A percentile compares a stretch with the other conserved stretches of the same genome.
These are phyloP conservation scores for Helleia helle DNA, from an alignment of 2,888 invertebrate genomes.

Conservation along the genomic window DNA sequence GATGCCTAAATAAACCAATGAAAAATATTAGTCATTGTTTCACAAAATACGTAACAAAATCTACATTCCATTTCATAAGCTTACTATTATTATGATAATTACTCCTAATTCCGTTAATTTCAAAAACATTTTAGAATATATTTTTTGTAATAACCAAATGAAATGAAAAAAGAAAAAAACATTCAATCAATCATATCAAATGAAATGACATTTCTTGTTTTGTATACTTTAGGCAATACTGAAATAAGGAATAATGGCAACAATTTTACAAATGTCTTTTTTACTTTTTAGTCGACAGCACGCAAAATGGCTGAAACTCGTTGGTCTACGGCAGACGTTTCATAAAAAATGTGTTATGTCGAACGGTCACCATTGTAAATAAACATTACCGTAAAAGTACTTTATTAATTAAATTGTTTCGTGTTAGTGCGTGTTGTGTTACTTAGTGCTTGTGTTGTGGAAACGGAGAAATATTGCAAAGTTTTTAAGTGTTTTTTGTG, in stretches of 20 bases:
- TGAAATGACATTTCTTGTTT: too few relatives aligned
- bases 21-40: too few relatives aligned
- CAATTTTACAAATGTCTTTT: slow-evolving; percentile 8
- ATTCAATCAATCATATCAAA: too few relatives aligned
- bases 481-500: slow-evolving; percentile 62
- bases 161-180: too few relatives aligned
- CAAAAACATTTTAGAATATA: too few relatives aligned
- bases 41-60: too few relatives aligned
- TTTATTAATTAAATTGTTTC: slow-evolving; percentile 33
- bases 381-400: slow-evolving; percentile 45
- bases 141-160: too few relatives aligned
- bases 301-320: slow-evolving; percentile 63
- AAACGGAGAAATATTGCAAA: slow-evolving; percentile 28
- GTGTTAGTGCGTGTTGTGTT: slow-evolving; percentile 49
- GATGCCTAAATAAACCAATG: slow-evolving; percentile 10
- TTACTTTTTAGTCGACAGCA: slow-evolving; percentile 37
- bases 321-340: slow-evolving; percentile 59
- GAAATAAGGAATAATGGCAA: slow-evolving; percentile 18
- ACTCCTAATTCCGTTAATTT: too few relatives aligned
- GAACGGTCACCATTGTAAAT: slow-evolving; percentile 47
- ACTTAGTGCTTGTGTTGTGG: slow-evolving; percentile 40
- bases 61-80: too few relatives aligned
- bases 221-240: slow-evolving; percentile 33
- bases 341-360: slow-evolving; percentile 38
- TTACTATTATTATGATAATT: too few relatives aligned